Percentiles rank a stretch among this genome's conserved stretches.
Evolutionary conservation across 2,888 invertebrate species (phyloP).

Genomic region (Cantharis rufa): DNA sequence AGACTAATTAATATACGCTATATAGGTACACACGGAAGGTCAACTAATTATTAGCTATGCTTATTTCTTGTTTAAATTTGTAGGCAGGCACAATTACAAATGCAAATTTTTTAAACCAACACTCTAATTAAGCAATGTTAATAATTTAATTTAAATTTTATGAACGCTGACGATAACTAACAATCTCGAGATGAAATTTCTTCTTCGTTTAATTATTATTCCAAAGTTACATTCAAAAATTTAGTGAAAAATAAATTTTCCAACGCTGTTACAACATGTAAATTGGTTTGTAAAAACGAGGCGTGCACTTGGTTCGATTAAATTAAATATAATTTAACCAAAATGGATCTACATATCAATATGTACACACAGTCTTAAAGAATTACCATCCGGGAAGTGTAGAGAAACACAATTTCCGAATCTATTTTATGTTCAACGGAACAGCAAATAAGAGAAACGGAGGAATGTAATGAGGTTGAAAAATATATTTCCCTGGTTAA

Average conservation of each 20-base stretch:
- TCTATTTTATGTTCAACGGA: not conserved
- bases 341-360: not conserved
- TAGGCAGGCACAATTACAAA: not conserved
- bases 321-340: not conserved
- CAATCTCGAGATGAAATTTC: not conserved
- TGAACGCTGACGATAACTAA: not conserved
- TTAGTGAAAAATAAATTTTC: not conserved
- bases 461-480: not conserved
- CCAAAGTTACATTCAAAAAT: not conserved
- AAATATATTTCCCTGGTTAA: not conserved
- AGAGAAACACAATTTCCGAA: slow-evolving; percentile 3
- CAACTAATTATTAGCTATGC: not conserved
- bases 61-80: not conserved
- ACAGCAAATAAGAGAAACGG: not conserved
- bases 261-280: not conserved
- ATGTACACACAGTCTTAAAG: not conserved
- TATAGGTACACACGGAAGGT: no score
- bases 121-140: not conserved
- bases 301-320: not conserved
- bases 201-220: not conserved
- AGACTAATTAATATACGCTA: no score
- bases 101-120: not conserved
- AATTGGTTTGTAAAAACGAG: not conserved
- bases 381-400: not conserved
- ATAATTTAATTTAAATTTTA: not conserved